phyloP scores from a whole-genome alignment of 2,888 invertebrate genomes.

The Agrochola macilenta region DNA sequence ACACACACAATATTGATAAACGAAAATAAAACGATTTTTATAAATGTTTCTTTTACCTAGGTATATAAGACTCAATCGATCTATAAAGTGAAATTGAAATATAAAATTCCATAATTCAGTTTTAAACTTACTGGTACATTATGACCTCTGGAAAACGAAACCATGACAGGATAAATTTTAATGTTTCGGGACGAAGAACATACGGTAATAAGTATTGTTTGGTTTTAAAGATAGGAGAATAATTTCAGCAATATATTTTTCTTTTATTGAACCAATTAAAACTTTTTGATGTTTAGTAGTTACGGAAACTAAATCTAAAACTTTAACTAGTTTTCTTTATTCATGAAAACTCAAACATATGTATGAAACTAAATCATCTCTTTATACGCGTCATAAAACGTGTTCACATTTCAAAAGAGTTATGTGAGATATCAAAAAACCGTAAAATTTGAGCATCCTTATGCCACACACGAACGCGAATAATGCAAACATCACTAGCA shows the following conservation, averaged over 20 bases:
- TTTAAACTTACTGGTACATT: neutral
- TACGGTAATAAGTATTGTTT: neutral
- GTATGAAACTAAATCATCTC: constrained; percentile 31
- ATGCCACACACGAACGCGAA: constrained; percentile 48
- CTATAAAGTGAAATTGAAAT: neutral
- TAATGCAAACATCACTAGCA: constrained; percentile 54
- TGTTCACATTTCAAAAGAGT: constrained; percentile 44
- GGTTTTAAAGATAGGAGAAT: neutral
- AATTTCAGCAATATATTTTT: neutral
- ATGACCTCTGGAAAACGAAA: neutral
- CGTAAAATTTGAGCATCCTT: constrained; percentile 50
- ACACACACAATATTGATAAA: neutral
- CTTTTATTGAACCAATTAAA: constrained; percentile 2
- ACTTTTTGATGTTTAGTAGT: constrained; percentile 13
- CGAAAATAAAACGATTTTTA: neutral
- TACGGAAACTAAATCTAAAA: constrained; percentile 29
- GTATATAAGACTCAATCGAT: neutral
- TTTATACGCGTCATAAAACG: constrained; percentile 25
- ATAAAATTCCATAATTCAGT: no score
- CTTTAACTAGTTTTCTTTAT: constrained; percentile 21
- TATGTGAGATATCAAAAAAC: constrained; percentile 53
- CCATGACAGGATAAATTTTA: no score
- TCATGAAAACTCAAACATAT: constrained; percentile 8
- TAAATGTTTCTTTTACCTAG: neutral
- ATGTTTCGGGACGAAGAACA: neutral